Percentiles rank a stretch among this genome's conserved stretches.
These are phyloP conservation scores for Pseudachorutes palmiensis DNA, from an alignment of 1,140 invertebrate genomes.

Conservation along the genomic window DNA sequence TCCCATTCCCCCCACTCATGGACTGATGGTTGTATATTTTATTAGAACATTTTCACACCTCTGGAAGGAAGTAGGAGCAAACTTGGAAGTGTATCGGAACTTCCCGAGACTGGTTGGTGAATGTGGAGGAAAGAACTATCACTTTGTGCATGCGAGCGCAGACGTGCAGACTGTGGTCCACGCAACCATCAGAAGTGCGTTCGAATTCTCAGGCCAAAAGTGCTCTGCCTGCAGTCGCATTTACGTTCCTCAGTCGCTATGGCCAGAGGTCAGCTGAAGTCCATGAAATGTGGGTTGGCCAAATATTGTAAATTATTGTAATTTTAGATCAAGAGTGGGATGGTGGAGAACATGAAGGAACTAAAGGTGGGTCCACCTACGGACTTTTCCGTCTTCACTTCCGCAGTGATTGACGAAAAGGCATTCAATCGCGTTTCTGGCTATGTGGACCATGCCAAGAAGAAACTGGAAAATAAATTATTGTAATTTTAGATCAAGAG, in stretches of 20 bases:
- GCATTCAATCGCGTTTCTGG: constrained; percentile 69
- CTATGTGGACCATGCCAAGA: constrained; percentile 86
- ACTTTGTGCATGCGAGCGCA: constrained; percentile 89
- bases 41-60: constrained; percentile 81
- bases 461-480: constrained; percentile 29
- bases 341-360: constrained; percentile 56
- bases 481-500: constrained; percentile 55
- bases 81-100: constrained; percentile 74
- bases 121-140: constrained; percentile 98
- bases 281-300: too few relatives aligned
- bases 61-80: constrained; percentile 86
- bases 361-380: constrained; percentile 79
- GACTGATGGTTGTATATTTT: constrained; percentile 30
- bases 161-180: constrained; percentile 54
- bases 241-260: constrained; percentile 87
- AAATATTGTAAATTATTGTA: constrained; percentile 16
- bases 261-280: constrained; percentile 67
- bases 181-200: constrained; percentile 79
- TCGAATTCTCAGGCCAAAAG: constrained; percentile 96
- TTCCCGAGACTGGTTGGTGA: constrained; percentile 92
- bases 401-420: constrained; percentile 17
- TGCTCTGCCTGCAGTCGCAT: constrained; percentile 95
- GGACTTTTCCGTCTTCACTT: constrained; percentile 71
- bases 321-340: constrained; percentile 59
- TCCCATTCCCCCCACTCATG: too few relatives aligned